Evolutionary conservation across 2,113 vertebrate genomes (phyloP).

Genomic region (Ancistrus triradiatus): DNA sequence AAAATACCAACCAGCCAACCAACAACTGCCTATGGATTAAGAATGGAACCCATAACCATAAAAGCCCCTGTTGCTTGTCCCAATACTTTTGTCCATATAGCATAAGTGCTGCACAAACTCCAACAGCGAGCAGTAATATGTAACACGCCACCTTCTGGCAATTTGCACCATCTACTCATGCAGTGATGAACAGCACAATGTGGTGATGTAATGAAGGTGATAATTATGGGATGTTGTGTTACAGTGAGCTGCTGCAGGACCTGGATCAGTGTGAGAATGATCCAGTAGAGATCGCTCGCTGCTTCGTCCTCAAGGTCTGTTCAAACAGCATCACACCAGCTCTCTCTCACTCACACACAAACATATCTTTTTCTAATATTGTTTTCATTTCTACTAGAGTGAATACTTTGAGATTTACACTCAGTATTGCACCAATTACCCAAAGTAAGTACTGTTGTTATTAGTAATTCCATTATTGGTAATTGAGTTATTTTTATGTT

Average conservation of each 20-base stretch:
- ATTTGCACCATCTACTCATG: not conserved
- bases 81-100: too few species aligned
- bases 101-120: too few species aligned
- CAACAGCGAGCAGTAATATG: too few species aligned
- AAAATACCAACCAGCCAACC: too few species aligned
- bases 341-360: too few species aligned
- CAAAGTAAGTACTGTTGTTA: constrained; percentile 74
- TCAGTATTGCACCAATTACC: constrained; percentile 96
- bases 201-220: not conserved
- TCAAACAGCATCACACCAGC: not conserved
- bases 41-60: too few species aligned
- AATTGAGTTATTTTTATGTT: too few species aligned
- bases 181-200: not conserved
- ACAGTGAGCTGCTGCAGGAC: constrained; percentile 84
- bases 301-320: constrained; percentile 86
- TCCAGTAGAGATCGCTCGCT: constrained; percentile 82
- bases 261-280: constrained; percentile 82
- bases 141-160: too few species aligned
- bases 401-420: constrained; percentile 93
- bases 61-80: too few species aligned
- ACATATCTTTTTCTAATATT: too few species aligned
- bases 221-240: not conserved
- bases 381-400: constrained; percentile 64
- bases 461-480: not conserved
- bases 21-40: too few species aligned